Conservation (phyloP, 2,113 vertebrate genomes). For the Gasterosteus nipponicus region DNA sequence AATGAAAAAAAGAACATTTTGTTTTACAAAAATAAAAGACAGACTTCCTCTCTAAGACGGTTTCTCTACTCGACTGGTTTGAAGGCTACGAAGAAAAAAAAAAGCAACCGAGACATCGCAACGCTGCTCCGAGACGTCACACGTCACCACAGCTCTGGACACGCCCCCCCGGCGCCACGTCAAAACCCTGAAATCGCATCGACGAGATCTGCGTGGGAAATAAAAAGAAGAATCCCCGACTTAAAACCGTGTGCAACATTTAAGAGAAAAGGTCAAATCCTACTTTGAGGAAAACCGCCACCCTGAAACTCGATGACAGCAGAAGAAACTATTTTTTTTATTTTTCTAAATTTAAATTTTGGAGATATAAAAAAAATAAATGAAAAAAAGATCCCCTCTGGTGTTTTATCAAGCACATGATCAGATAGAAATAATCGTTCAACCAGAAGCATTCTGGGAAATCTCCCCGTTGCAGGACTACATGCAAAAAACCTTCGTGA, state of each 20-base stretch:
- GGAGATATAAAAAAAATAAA: neutral
- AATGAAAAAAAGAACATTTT: slow-evolving; percentile 73
- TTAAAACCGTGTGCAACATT: slow-evolving; percentile 31
- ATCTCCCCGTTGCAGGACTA: neutral
- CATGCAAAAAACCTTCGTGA: neutral
- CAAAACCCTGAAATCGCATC: slow-evolving; percentile 18
- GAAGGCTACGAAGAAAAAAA: slow-evolving; percentile 64
- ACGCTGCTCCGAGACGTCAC: slow-evolving; percentile 34
- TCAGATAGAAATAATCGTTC: neutral
- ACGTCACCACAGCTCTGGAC: slow-evolving; percentile 43
- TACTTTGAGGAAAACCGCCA: slow-evolving; percentile 25
- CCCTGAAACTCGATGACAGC: slow-evolving; percentile 26
- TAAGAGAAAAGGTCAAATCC: neutral
- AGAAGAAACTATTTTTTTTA: neutral
- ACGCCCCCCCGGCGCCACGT: too few species aligned
- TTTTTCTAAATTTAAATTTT: too few species aligned
- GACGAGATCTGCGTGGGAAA: slow-evolving; percentile 65
- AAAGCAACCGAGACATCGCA: slow-evolving; percentile 9
- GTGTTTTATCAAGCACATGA: neutral
- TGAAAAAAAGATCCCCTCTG: neutral
- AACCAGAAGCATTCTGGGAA: slow-evolving; percentile 16
- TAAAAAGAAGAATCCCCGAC: slow-evolving; percentile 22
- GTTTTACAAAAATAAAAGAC: slow-evolving; percentile 79
- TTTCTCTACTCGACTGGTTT: slow-evolving; percentile 52
- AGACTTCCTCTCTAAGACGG: slow-evolving; percentile 69